Percentiles rank a stretch among this genome's conserved stretches.
These are phyloP conservation scores for Seladonia tumulorum DNA, from an alignment of 2,888 invertebrate genomes.

Conservation along the genomic window DNA sequence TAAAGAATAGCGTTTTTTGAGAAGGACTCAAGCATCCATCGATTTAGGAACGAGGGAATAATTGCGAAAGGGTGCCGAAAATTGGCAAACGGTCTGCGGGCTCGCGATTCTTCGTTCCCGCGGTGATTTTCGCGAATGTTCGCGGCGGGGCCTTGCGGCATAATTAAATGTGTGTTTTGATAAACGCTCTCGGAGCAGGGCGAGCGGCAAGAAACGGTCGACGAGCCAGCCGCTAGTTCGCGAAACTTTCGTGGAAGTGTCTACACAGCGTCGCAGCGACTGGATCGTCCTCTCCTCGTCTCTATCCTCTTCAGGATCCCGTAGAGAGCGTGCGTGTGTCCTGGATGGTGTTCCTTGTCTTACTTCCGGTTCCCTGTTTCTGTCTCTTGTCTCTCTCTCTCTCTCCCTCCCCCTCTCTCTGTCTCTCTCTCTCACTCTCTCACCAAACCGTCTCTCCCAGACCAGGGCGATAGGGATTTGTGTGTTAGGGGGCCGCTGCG, in stretches of 20 bases:
- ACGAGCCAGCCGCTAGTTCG: conserved; percentile 59
- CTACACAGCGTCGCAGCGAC: conserved; percentile 69
- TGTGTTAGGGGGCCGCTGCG: conserved; percentile 67
- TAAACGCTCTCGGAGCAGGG: conserved; percentile 51
- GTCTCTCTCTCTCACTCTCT: conserved; percentile 40
- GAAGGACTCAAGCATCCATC: no score
- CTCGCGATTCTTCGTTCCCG: conserved; percentile 32
- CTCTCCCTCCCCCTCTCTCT: conserved; percentile 4
- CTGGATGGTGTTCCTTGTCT: conserved; percentile 36
- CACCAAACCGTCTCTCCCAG: conserved; percentile 31
- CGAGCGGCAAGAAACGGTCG: conserved; percentile 61
- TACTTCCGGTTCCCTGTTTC: conserved; percentile 36
- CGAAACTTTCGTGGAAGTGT: conserved; percentile 75
- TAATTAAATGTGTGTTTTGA: conserved; percentile 68
- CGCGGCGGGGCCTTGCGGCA: conserved; percentile 37
- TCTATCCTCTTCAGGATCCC: neutral
- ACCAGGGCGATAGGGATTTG: conserved; percentile 70
- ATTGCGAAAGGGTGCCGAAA: neutral
- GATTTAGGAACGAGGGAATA: neutral
- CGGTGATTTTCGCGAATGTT: conserved; percentile 33
- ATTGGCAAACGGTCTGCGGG: neutral
- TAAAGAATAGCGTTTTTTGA: no score
- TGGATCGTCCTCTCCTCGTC: conserved; percentile 11
- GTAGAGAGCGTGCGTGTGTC: conserved; percentile 35
- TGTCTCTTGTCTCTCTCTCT: conserved; percentile 45